Conservation (phyloP, 2,888 invertebrate genomes). For the Muschampia plurimacula region DNA sequence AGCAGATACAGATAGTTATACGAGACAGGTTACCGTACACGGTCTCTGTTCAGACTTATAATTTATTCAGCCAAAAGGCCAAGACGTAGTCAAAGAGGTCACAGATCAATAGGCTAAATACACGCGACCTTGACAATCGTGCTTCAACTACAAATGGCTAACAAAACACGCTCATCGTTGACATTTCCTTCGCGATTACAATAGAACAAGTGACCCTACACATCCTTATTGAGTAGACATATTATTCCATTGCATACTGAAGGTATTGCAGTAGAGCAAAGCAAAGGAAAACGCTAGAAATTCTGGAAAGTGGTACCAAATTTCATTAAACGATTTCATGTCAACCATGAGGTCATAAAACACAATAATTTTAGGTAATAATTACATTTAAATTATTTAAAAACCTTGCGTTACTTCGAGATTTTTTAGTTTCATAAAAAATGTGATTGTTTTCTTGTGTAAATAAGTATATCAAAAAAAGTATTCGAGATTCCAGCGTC, state of each 20-base stretch:
- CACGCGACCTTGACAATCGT: conserved; percentile 31
- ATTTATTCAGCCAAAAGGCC: conserved; percentile 32
- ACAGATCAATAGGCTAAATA: conserved; percentile 33
- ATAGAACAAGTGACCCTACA: not conserved
- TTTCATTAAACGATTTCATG: too few species aligned
- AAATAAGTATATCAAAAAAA: too few species aligned
- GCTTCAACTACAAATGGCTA: conserved; percentile 11
- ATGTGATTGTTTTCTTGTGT: too few species aligned
- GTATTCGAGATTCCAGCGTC: too few species aligned
- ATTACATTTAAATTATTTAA: too few species aligned
- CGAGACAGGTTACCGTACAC: not conserved
- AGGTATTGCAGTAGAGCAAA: not conserved
- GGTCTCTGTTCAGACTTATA: conserved; percentile 3
- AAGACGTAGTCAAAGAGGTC: conserved; percentile 27
- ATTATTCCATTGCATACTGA: not conserved
- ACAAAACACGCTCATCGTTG: conserved; percentile 12
- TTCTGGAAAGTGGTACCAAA: too few species aligned
- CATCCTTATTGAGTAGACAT: not conserved
- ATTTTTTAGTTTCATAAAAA: too few species aligned
- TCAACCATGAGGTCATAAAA: too few species aligned
- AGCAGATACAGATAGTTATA: not conserved
- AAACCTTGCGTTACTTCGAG: too few species aligned
- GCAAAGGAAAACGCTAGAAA: too few species aligned
- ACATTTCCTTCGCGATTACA: conserved; percentile 18
- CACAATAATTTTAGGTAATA: too few species aligned